Percentiles rank a stretch among this genome's conserved stretches.
These are phyloP conservation scores for Diaphora mendica DNA, from an alignment of 2,888 invertebrate species.

Conservation along the genomic window DNA sequence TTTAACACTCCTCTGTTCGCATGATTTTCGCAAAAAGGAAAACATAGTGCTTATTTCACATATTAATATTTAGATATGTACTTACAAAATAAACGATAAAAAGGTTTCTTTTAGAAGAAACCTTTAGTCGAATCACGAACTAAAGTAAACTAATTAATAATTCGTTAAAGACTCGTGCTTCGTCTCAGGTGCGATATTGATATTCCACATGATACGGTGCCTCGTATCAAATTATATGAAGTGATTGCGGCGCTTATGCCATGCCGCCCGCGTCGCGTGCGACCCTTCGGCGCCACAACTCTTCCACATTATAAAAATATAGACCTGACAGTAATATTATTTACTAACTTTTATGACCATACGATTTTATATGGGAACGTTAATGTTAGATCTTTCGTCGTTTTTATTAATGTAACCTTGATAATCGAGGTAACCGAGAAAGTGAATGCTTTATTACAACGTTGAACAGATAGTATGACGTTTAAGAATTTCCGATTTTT, in stretches of 20 bases:
- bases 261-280: conserved; percentile 36
- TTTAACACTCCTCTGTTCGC: no score
- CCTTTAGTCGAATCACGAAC: conserved; percentile 3
- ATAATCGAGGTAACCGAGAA: conserved; percentile 50
- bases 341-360: conserved; percentile 52
- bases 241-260: conserved; percentile 55
- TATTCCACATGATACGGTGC: conserved; percentile 35
- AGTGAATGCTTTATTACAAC: conserved; percentile 34
- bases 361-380: conserved; percentile 51
- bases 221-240: conserved; percentile 50
- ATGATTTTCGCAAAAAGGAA: no score
- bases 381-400: conserved; percentile 50
- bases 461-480: conserved; percentile 1
- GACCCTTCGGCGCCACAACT: conserved; percentile 55
- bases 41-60: no score
- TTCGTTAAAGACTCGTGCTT: conserved; percentile 31
- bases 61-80: neutral
- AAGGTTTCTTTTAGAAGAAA: neutral
- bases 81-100: neutral
- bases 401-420: conserved; percentile 46
- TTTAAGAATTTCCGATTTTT: conserved; percentile 30
- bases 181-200: conserved; percentile 52
- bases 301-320: conserved; percentile 45
- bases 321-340: conserved; percentile 51
- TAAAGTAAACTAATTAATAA: conserved; percentile 30